phyloP scores from a whole-genome alignment of 2,888 invertebrate species.

The Acanthacorydalis orientalis region DNA sequence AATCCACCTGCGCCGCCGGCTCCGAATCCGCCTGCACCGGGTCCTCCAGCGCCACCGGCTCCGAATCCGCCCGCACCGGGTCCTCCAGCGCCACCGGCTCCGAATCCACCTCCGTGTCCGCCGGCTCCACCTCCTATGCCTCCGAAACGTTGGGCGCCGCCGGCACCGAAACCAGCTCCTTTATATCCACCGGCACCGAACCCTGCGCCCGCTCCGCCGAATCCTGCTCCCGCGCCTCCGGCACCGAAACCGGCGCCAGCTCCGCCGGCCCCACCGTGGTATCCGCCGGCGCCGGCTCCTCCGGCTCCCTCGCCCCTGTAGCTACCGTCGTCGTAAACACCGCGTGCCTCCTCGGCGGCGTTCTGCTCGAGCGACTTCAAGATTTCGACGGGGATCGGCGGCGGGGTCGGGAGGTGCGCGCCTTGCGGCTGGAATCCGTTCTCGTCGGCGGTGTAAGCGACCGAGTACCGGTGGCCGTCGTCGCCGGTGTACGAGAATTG shows the following conservation, averaged over 20 bases:
- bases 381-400: constrained; percentile 48
- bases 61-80: constrained; percentile 13
- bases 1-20: constrained; percentile 10
- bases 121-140: constrained; percentile 12
- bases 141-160: constrained; percentile 13
- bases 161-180: constrained; percentile 12
- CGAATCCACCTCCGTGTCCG: constrained; percentile 13
- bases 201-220: constrained; percentile 11
- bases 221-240: not conserved
- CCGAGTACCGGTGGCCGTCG: constrained; percentile 40
- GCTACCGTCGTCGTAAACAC: constrained; percentile 10
- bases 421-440: constrained; percentile 45
- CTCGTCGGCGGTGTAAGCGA: constrained; percentile 47
- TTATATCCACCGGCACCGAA: constrained; percentile 15
- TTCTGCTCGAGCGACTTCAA: constrained; percentile 34
- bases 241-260: constrained; percentile 11
- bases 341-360: constrained; percentile 27
- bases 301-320: constrained; percentile 13
- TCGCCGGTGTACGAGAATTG: constrained; percentile 46
- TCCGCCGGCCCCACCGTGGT: constrained; percentile 6
- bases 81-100: constrained; percentile 14
- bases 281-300: constrained; percentile 14
- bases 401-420: constrained; percentile 41
- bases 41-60: constrained; percentile 12
- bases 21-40: constrained; percentile 10